Base-by-base conservation (phyloP, 2,797 vertebrate species). In the Acipenser transmontanus region DNA sequence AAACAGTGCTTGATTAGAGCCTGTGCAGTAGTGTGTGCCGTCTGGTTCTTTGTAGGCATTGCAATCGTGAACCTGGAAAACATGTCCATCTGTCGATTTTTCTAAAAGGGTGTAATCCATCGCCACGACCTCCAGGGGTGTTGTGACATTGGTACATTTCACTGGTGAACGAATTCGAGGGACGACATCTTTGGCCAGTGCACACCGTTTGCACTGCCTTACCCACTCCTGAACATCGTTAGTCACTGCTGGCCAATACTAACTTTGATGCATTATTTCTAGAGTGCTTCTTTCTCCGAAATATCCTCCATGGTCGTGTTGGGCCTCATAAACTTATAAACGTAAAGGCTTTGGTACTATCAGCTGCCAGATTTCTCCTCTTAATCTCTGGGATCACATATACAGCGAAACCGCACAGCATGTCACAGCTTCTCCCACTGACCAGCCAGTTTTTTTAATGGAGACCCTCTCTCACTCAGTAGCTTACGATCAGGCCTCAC, bases 101-200 rank as follows among this genome's bases (percentile, higher is more conserved):
- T 59, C 57, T n/a, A 59, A 17, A 8, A 59, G 7, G 3, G 14
- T 59, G 1, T 59, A 59, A 3, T 59, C 57, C 57, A 59, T 59
- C n/a, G 57, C 14, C 7, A 59, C 2, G n/a, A 59, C 57, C 13
- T 59, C 57, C 7, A 51, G 50, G 11, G 5, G 7, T 8, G 50
- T 11, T 8, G 50, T 51, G 20, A 54, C 20, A 49, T 67, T 72
- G 6, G 56, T 72, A 6, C 63, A 72, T 0, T 63, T 70, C 72
- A 73, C 68, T 1, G 74, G 72, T 1, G 59, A 66, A 7, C 10
- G 5, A 7, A 51, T 73, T 4, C 7, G 60, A 1, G 68, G 70
- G 7, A 76, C 67, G 1, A 76, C 64, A 61, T 76, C 74, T 20
- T 67, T 73, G 2, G 65, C 61, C 0, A 73, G 63, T 2, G 64